Base-by-base conservation (phyloP, 2,113 vertebrate genomes). In the Chloroceryle aenea region DNA sequence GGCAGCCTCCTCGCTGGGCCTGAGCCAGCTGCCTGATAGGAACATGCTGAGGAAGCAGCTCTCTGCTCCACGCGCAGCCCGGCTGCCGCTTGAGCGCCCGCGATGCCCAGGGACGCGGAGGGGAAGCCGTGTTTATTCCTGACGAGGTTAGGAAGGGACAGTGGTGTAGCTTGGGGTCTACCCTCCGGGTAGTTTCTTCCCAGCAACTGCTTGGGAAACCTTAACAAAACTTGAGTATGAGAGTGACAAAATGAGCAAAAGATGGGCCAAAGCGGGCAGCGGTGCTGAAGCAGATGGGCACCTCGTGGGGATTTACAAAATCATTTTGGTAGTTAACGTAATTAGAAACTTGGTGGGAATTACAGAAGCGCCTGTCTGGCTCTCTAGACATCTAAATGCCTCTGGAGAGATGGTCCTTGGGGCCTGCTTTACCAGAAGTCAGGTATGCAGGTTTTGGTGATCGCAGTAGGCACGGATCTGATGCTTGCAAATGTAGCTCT, bases 11-110 rank as follows among this genome's bases (percentile, higher is more conserved):
- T 82, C 0, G 2, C 92, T 95, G 96, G 81, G 56, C 16, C n/a
- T 3, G 32, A 63, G 90, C 95, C 92, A 93, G 94, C 90, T 80
- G 66, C 81, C 67, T 1, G 14, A 61, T 14, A 64, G 81, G 76
- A 94, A 89, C 68, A 75, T 71, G 92, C 93, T 93, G 94, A 96
- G 90, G 91, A 95, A 95, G 95, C 91, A 90, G 84, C 80, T 91
- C 92, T 47, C 23, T 1, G 11, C 38, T 85, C 63, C 86, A n/a
- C 0, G 3, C 2, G 18, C 55, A 58, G 94, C 78, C 92, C 26
- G 71, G 32, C 85, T 79, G 92, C 78, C 76, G 58, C 47, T 52
- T 0, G 4, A 68, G 88, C 15, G 30, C 90, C 78, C 1, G 1
- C n/a, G 15, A 22, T 0, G 32, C 79, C 27, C 53, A 32, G 76